These are phyloP conservation scores for Chauna torquata DNA, from an alignment of 2,113 vertebrate species.

Conservation along the genomic window DNA sequence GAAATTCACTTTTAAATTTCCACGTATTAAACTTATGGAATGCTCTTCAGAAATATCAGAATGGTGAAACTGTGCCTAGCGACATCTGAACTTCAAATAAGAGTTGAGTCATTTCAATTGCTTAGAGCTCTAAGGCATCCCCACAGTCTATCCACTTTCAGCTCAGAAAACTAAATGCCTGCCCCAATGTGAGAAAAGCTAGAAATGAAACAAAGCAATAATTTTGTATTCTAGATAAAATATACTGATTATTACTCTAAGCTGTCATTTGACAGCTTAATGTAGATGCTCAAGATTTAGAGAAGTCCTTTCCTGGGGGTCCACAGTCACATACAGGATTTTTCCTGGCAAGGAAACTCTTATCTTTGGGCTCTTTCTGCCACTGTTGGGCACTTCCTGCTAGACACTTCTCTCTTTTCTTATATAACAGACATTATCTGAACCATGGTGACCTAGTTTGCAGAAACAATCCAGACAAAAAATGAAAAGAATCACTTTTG, in stretches of 20 bases:
- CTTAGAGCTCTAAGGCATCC: not conserved
- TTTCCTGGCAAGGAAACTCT: not conserved
- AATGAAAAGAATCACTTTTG: not conserved
- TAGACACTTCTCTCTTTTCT: not conserved
- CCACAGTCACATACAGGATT: not conserved
- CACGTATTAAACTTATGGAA: not conserved
- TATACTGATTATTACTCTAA: not conserved
- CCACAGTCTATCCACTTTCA: not conserved
- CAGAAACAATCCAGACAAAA: not conserved
- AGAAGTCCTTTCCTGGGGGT: not conserved
- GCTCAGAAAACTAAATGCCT: not conserved
- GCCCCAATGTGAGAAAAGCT: not conserved
- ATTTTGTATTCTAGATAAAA: not conserved
- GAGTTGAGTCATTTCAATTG: not conserved
- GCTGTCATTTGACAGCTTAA: not conserved
- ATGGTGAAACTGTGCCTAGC: not conserved
- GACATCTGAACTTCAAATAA: not conserved
- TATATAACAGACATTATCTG: not conserved
- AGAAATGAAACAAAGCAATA: not conserved
- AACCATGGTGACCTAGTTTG: not conserved
- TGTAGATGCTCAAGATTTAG: not conserved
- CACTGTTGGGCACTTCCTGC: not conserved
- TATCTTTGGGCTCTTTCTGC: not conserved
- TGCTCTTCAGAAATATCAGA: not conserved
- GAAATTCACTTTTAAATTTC: conserved; percentile 1